Evolutionary conservation across 1,140 invertebrate genomes (phyloP), one percentile per base, ranked within the genome.

Genomic region (Penaeus japonicus): DNA sequence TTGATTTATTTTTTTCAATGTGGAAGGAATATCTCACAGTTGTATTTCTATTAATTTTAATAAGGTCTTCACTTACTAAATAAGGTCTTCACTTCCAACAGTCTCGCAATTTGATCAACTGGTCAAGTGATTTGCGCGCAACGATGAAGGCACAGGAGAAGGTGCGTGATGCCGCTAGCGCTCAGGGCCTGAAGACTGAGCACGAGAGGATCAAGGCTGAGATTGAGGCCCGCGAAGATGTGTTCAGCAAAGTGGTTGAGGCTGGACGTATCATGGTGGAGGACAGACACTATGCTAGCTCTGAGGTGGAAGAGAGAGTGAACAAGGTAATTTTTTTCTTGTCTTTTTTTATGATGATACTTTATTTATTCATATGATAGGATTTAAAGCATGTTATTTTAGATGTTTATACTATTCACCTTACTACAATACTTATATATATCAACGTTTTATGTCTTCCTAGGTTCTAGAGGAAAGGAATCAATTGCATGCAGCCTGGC

Each of bases 131-230:
- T 88, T 93, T 98, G 4, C 95, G 96, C 57, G 94, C 95, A 17
- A 94, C 96, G n/a, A 96, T 99, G 94, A 94, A 94, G 75, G 95
- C 96, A 0, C 96, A 97, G 90, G 96, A 96, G 90, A 96, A 96
- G 92, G 97, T 97, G 0, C 93, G 96, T 30, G 97, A 97, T 92
- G 96, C 97, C 1, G 96, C 96, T 0, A 95, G 96, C 84, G 98
- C 98, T 12, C 97, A 99, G 92, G 95, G 95, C 12, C 93, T 99
- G 20, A 96, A 97, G 92, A 95, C 95, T 30, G 96, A 98, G 92
- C 98, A 99, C 92, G 96, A 98, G 90, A 95, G 97, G 62, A 93
- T 99, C 30, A 97, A 97, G 91, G 96, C 96, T 3, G 98, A 99
- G 93, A 98, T 99, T 84, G 98, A 99, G 92, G 97, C 98, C 0